These are phyloP conservation scores for Catharus ustulatus DNA, from an alignment of 2,797 vertebrate genomes.

Conservation along the genomic window DNA sequence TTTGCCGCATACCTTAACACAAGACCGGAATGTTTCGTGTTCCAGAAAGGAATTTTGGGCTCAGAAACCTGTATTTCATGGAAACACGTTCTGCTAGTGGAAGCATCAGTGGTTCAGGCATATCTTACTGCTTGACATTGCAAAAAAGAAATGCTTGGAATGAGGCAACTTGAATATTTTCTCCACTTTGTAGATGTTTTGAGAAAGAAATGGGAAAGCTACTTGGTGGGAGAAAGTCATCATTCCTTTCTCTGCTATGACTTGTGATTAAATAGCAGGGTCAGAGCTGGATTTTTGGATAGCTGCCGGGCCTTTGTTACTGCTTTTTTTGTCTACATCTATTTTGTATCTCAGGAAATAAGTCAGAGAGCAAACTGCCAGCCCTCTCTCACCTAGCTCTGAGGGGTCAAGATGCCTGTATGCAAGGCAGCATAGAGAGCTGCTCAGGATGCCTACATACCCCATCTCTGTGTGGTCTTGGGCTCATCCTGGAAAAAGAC, in stretches of 20 bases:
- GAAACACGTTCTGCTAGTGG: background rate
- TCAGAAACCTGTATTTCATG: constrained; percentile 43
- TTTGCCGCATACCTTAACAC: constrained; percentile 4
- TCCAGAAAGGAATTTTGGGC: constrained; percentile 48
- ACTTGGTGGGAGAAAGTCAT: background rate
- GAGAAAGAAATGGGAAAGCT: background rate
- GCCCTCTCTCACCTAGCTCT: background rate
- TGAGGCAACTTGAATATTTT: background rate
- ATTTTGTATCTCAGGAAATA: constrained; percentile 60
- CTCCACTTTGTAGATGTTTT: background rate
- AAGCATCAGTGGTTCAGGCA: background rate
- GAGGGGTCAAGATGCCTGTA: background rate
- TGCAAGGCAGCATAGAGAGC: background rate
- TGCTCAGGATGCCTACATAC: background rate
- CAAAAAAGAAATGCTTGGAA: constrained; percentile 39
- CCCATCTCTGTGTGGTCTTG: background rate
- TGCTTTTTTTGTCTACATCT: background rate
- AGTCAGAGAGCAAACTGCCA: constrained; percentile 29
- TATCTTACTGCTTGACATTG: background rate
- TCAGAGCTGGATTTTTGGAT: background rate
- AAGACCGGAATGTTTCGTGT: background rate
- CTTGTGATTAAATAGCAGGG: background rate
- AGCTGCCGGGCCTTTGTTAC: constrained; percentile 34
- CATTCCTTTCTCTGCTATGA: background rate
- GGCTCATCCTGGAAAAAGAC: background rate